Evolutionary conservation across 2,113 vertebrate species (phyloP).

Genomic region (Arenaria interpres): DNA sequence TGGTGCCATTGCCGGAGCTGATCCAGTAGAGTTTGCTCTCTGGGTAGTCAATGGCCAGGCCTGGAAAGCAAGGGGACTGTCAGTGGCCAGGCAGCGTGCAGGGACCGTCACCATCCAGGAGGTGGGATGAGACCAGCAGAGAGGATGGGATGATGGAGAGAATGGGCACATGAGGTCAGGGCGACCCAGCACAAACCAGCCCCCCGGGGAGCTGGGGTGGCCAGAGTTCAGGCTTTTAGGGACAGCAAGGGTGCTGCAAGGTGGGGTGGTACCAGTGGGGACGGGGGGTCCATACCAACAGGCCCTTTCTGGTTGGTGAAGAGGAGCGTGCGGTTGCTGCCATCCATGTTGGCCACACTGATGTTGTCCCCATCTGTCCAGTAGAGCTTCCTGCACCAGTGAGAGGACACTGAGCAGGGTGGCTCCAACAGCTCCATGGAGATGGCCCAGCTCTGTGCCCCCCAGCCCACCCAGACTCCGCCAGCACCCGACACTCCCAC

Average conservation of each 20-base stretch:
- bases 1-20: constrained; percentile 90
- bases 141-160: neutral
- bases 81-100: rapidly evolving
- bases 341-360: constrained; percentile 94
- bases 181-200: neutral
- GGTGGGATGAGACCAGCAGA: neutral
- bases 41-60: constrained; percentile 90
- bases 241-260: neutral
- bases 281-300: constrained; percentile 78
- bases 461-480: neutral
- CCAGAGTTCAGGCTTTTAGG: neutral
- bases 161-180: rapidly evolving
- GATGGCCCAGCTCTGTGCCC: neutral
- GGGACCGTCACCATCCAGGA: rapidly evolving
- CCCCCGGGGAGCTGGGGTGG: rapidly evolving
- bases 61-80: constrained; percentile 47
- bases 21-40: constrained; percentile 92
- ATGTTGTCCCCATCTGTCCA: constrained; percentile 96
- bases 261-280: rapidly evolving
- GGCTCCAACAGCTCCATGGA: rapidly evolving
- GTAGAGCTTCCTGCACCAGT: constrained; percentile 85
- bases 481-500: neutral
- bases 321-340: constrained; percentile 85
- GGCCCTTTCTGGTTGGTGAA: constrained; percentile 90
- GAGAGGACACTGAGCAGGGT: rapidly evolving